Evolutionary conservation across 2,888 invertebrate species (phyloP).

Genomic region (Caenorhabditis uteleia): DNA sequence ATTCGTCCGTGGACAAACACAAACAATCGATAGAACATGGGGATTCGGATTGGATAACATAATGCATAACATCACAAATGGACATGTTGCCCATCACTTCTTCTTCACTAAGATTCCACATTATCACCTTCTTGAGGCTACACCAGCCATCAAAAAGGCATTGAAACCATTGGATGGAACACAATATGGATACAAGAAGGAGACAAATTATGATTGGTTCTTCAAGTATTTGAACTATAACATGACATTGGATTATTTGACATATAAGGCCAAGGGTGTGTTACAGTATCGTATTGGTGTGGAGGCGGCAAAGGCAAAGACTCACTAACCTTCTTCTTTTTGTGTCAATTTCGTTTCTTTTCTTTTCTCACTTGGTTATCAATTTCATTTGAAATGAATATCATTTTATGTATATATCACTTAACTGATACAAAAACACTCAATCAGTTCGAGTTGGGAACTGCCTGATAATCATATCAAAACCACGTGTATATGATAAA

Average conservation of each 20-base stretch:
- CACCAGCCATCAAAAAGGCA: conserved; percentile 53
- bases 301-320: conserved; percentile 18
- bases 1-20: conserved; percentile 55
- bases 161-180: conserved; percentile 42
- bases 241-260: conserved; percentile 61
- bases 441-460: no score
- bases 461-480: no score
- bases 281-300: conserved; percentile 57
- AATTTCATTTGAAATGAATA: no score
- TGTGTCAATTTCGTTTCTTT: neutral
- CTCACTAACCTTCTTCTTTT: neutral
- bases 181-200: conserved; percentile 60
- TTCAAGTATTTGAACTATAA: conserved; percentile 62
- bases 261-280: conserved; percentile 64
- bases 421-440: no score
- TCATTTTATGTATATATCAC: no score
- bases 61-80: conserved; percentile 60
- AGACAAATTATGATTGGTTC: conserved; percentile 60
- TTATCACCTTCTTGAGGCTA: conserved; percentile 64
- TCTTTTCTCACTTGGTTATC: neutral
- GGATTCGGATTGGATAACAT: conserved; percentile 54
- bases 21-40: conserved; percentile 55
- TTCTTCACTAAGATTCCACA: conserved; percentile 68
- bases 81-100: conserved; percentile 67
- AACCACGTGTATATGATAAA: no score